Conservation (phyloP, 30 jellyfish, hydroid and myxozoan species). For the Aurelia coerulea region DNA sequence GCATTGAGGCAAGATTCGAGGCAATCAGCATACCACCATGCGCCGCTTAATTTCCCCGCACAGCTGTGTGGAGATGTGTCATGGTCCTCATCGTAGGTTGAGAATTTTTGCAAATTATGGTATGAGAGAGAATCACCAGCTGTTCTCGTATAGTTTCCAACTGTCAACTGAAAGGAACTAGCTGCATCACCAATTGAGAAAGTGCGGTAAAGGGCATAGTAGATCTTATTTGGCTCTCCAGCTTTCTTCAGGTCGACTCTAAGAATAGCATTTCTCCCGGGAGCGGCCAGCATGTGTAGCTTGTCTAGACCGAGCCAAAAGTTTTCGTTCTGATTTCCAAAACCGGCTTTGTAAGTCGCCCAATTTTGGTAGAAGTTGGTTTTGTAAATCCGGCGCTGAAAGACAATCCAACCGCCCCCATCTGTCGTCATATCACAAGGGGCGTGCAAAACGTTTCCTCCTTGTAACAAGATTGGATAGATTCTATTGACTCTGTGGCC, state of each 20-base stretch:
- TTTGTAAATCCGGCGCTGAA: conserved; percentile 12
- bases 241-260: neutral
- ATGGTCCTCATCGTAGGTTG: conserved; percentile 3
- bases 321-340: neutral
- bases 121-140: neutral
- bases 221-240: neutral
- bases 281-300: conserved; percentile 5
- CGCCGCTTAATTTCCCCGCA: neutral
- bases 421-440: conserved; percentile 4
- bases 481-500: neutral
- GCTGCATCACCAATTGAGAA: conserved; percentile 1
- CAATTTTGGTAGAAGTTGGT: neutral
- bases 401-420: conserved; percentile 16
- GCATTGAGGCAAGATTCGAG: neutral
- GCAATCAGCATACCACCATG: conserved; percentile 14
- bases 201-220: neutral
- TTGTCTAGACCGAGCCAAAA: conserved; percentile 31
- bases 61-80: neutral
- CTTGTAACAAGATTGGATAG: neutral
- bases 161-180: neutral
- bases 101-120: neutral
- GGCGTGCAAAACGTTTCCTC: neutral
- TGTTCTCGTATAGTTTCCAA: neutral
- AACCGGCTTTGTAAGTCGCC: conserved; percentile 4
- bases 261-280: neutral